Base-by-base conservation (phyloP, 2,113 vertebrate genomes). In the Anas platyrhynchos region DNA sequence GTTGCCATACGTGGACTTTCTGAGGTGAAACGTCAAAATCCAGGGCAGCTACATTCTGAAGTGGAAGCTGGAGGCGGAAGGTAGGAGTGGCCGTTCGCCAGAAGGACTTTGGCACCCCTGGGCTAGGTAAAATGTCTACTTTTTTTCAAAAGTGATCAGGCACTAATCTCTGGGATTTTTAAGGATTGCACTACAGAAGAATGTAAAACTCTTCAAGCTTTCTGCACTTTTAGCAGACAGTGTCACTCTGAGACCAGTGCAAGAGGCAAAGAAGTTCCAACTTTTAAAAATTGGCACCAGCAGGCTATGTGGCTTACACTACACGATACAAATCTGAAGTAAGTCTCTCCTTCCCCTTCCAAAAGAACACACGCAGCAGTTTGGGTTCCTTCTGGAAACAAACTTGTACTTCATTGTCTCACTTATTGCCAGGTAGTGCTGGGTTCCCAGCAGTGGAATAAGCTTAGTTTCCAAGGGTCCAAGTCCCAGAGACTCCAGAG, bases 111-210 rank as follows among this genome's bases (percentile, higher is more conserved):
- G 95, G 94, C 96, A 92, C 95, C 96, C 91, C 96, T 91, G 96
- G 97, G 96, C 88, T 96, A 95, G 97, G 97, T 97, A 97, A 96
- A 92, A 92, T 31, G 84, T 95, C 97, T 94, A 84, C 96, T 97
- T 94, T 93, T 95, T 95, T 97, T 97, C 97, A 97, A 91, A 96
- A 97, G 96, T 96, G 96, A 96, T 95, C 93, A 96, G 97, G 97
- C 98, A 96, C 97, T 96, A 91, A 96, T 97, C 97, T 98, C 98
- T 98, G 98, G 97, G 98, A 97, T 97, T 97, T 95, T 96, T 96
- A 96, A 93, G 97, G 97, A 97, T 97, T 98, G 98, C 98, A 98
- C 98, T 98, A 97, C 96, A 94, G 97, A 97, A 98, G 98, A 98
- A 98, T 97, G 97, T 97, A 96, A 87, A 96, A 96, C 92, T 95